Evolutionary conservation across 2,113 vertebrate genomes (phyloP), one percentile per base, ranked within the genome.

Genomic region (Dicerorhinus sumatrensis): DNA sequence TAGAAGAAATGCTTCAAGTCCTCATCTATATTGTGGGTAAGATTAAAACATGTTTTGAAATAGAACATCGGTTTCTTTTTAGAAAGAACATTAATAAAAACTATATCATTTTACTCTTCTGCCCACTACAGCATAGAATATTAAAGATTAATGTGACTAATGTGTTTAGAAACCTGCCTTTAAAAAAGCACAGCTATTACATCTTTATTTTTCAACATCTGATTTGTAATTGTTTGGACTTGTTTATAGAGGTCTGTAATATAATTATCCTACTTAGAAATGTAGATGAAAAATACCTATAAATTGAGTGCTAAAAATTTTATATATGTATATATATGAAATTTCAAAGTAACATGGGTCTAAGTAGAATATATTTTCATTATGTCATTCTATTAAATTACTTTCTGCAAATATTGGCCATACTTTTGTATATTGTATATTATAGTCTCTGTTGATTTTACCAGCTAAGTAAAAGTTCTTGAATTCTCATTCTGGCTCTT

Each of bases 1-100:
- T 99, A 95, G 99, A 99, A 97, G 99, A 99, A 98, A 99, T 99
- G 99, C 98, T 99, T 13, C 99, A 99, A 97, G 98, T 99, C 95
- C 98, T 99, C 72, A 99, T 99, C 81, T 99, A 99, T 96, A 98
- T 99, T 95, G 98, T 99, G 93, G 99, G 99, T 99, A 99, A 98
- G 97, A 93, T 72, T 95, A 97, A 98, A 97, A 94, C 20, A 97
- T 75, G 14, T 93, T 96, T 97, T 77, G 16, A 95, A 96, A 13
- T 92, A 65, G 29, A 76, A 46, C 20, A 72, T 60, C 48, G 29
- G 20, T 92, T 97, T 60, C 8, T 85, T 97, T 96, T 92, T 93
- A 95, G 56, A 96, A 20, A 96, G 54, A 97, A 58, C 58, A 65
- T 96, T 96, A 89, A 65, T 75, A 51, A 89, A 20, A 93, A 62